Evolutionary conservation across 1,140 invertebrate genomes (phyloP), one percentile per base, ranked within the genome.

Genomic region (Kradibia gibbosae): DNA sequence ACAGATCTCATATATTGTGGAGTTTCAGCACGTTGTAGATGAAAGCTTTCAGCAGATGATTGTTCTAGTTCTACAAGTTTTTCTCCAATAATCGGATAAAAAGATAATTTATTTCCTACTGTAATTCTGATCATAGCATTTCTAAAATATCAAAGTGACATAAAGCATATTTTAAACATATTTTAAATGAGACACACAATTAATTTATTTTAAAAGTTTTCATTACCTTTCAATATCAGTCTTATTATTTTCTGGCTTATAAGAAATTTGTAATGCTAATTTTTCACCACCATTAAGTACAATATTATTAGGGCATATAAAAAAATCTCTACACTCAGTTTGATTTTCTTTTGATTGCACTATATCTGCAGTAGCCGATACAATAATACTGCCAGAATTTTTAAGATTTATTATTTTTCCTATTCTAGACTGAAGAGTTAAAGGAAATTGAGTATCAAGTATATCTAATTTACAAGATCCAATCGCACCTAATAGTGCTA

Each of bases 391-490:
- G 10, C 88, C 89, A 22, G 78, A 74, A 83, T 91, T 91, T 75
- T 83, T 53, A 15, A 90, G 25, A 31, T 80, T 85, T 34, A 90
- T 72, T 0, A 83, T 22, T 85, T 87, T 91, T 8, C 70, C 85
- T 55, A 89, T 83, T 45, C 86, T 87, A 25, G 83, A 85, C 11
- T 79, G 39, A 36, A 91, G 76, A 1, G 84, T 8, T 50, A 90
- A 79, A 20, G 89, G 89, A 42, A 87, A 10, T 5, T 85, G 79
- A 20, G 85, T 86, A 39, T 90, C 86, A n/a, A 88, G 74, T 5
- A 86, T 45, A 78, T 88, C 85, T 36, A 90, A 85, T 83, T 88
- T 88, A 34, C 82, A 86, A 62, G 78, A 83, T 13, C 87, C 88
- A 34, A 88, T 87, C 39, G 83, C 83, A 48, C 85, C 89, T 17